phyloP scores from a whole-genome alignment of 2,113 vertebrate species.

The Rafetus swinhoei region DNA sequence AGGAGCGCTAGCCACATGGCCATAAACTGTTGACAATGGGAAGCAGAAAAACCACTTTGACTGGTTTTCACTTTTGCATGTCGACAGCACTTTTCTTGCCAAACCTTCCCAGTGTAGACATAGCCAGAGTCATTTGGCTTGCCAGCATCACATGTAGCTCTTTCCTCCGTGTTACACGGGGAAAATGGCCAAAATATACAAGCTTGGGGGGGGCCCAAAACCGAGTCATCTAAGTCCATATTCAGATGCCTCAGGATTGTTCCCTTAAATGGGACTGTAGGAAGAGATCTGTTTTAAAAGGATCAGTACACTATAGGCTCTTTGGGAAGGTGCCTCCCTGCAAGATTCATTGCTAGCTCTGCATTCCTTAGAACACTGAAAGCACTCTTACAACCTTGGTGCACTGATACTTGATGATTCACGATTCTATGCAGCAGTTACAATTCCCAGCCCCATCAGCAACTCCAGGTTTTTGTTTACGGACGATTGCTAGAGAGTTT shows the following conservation, averaged over 20 bases:
- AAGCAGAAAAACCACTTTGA: no score
- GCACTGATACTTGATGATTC: slow-evolving; percentile 38
- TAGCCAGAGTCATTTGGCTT: neutral
- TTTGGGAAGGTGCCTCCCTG: neutral
- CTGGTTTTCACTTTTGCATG: no score
- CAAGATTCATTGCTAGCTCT: slow-evolving; percentile 29
- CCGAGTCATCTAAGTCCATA: neutral
- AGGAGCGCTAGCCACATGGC: no score
- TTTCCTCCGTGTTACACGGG: neutral
- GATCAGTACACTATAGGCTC: neutral
- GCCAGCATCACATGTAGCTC: neutral
- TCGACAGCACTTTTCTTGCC: no score
- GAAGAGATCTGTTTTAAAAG: neutral
- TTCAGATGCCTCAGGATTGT: neutral
- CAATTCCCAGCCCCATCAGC: neutral
- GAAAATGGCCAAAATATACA: neutral
- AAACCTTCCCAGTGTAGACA: no score
- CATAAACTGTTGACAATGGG: no score
- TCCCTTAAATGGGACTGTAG: neutral
- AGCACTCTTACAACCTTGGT: neutral
- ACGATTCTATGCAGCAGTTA: slow-evolving; percentile 21
- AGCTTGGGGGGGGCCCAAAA: neutral
- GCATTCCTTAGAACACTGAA: slow-evolving; percentile 7
- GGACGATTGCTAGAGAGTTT: neutral
- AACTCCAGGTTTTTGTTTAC: slow-evolving; percentile 11